A percentile compares a stretch with the other conserved stretches of the same genome.
phyloP scores from a whole-genome alignment of 2,113 vertebrate species.

The Syrmaticus mikado region DNA sequence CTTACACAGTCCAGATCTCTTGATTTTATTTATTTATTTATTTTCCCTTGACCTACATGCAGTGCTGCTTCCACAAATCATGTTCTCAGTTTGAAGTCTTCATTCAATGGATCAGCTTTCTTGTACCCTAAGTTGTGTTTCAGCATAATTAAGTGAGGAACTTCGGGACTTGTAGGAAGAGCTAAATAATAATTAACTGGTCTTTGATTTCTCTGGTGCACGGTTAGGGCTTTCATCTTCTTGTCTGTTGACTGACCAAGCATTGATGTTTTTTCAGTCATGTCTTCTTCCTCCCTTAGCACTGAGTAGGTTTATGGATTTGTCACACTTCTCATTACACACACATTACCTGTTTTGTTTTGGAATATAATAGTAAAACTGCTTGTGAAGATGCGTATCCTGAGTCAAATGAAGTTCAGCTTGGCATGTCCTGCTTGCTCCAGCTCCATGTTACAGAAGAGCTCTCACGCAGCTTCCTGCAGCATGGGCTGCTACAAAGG shows the following conservation, averaged over 20 bases:
- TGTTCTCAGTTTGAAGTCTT: not conserved
- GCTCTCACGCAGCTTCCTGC: not conserved
- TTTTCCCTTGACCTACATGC: not conserved
- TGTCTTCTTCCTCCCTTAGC: not conserved
- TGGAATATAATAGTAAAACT: not conserved
- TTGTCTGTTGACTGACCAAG: not conserved
- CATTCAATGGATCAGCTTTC: not conserved
- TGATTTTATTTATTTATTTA: not conserved
- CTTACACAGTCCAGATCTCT: not conserved
- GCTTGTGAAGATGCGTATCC: not conserved
- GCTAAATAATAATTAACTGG: conserved; percentile 5
- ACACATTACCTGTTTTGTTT: not conserved
- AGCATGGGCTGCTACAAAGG: not conserved
- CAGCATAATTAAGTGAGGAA: not conserved
- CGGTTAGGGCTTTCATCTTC: not conserved
- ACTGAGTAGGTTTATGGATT: accelerated
- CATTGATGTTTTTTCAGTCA: not conserved
- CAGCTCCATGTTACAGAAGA: not conserved
- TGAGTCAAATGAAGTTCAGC: not conserved
- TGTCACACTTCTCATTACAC: accelerated
- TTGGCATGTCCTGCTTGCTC: accelerated
- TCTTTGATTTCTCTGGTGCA: not conserved
- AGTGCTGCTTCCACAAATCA: not conserved
- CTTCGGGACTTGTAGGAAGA: not conserved
- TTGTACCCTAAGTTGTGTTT: not conserved